phyloP scores from a whole-genome alignment of 2,888 invertebrate species.

The Synergus gifuensis region DNA sequence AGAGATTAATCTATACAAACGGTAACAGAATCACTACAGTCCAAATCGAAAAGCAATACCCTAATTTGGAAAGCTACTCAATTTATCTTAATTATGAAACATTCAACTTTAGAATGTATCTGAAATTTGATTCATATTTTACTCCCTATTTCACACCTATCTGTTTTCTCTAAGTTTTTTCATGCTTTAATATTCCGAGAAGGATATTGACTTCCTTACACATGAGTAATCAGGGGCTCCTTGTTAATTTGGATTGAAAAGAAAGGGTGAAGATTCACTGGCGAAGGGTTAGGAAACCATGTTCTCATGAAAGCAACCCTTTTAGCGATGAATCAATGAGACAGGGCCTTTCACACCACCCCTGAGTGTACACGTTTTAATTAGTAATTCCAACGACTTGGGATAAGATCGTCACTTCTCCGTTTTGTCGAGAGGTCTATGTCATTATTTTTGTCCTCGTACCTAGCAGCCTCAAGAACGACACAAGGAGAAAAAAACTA shows the following conservation, averaged over 20 bases:
- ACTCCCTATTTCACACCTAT: background rate
- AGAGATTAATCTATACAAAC: too few relatives aligned
- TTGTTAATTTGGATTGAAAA: slow-evolving; percentile 10
- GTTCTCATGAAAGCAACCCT: slow-evolving; percentile 15
- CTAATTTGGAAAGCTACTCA: too few relatives aligned
- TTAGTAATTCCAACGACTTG: slow-evolving; percentile 27
- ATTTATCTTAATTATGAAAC: too few relatives aligned
- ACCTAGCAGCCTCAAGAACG: background rate
- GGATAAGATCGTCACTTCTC: slow-evolving; percentile 21
- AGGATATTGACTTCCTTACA: slow-evolving; percentile 6
- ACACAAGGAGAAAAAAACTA: background rate
- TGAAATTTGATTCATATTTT: background rate
- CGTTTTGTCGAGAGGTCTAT: slow-evolving; percentile 18
- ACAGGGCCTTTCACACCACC: slow-evolving; percentile 13
- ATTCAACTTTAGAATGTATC: too few relatives aligned
- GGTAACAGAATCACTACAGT: too few relatives aligned
- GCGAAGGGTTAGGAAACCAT: background rate
- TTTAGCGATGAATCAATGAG: slow-evolving; percentile 25
- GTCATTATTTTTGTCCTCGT: slow-evolving; percentile 7
- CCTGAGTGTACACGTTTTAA: slow-evolving; percentile 20
- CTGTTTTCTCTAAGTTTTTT: background rate
- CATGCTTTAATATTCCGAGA: background rate
- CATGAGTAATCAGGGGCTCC: background rate
- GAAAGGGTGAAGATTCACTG: slow-evolving; percentile 27
- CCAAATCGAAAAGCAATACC: too few relatives aligned